Evolutionary conservation across 1,140 invertebrate genomes (phyloP).

Genomic region (Leptoteleia sp.): DNA sequence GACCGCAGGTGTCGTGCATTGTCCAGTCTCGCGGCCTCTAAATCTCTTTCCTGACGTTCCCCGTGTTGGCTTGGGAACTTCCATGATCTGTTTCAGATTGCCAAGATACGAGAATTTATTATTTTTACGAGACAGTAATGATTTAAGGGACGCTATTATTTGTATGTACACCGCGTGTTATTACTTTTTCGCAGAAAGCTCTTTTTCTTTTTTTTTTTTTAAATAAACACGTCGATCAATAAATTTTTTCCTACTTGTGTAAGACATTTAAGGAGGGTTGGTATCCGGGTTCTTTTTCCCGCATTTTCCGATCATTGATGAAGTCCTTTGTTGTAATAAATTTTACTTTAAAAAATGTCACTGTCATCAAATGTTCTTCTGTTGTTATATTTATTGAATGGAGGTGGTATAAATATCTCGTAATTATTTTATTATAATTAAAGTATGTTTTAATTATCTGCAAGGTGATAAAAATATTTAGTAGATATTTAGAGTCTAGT

Average conservation of each 20-base stretch:
- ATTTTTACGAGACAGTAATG: conserved; percentile 57
- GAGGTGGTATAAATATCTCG: too few relatives aligned
- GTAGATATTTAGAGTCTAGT: too few relatives aligned
- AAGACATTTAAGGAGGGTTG: background rate
- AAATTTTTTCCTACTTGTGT: conserved; percentile 7
- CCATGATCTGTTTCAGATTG: conserved; percentile 71
- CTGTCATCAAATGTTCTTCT: too few relatives aligned
- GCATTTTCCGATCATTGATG: too few relatives aligned
- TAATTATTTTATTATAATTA: too few relatives aligned
- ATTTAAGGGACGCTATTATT: conserved; percentile 54
- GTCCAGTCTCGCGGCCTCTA: conserved; percentile 76
- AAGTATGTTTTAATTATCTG: too few relatives aligned
- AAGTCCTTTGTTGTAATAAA: too few relatives aligned
- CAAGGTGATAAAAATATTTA: too few relatives aligned
- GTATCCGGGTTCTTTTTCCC: too few relatives aligned
- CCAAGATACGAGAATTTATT: conserved; percentile 66
- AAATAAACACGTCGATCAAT: conserved; percentile 20
- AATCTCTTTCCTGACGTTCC: conserved; percentile 74
- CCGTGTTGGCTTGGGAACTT: conserved; percentile 68
- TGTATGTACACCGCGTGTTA: conserved; percentile 42
- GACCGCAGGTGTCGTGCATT: conserved; percentile 77
- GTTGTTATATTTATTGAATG: too few relatives aligned
- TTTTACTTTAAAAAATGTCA: too few relatives aligned
- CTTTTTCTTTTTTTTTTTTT: too few relatives aligned
- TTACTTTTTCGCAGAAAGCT: conserved; percentile 26